Evolutionary conservation across 2,113 vertebrate species (phyloP), one percentile per base, ranked within the genome.

Genomic region (Perca fluviatilis): DNA sequence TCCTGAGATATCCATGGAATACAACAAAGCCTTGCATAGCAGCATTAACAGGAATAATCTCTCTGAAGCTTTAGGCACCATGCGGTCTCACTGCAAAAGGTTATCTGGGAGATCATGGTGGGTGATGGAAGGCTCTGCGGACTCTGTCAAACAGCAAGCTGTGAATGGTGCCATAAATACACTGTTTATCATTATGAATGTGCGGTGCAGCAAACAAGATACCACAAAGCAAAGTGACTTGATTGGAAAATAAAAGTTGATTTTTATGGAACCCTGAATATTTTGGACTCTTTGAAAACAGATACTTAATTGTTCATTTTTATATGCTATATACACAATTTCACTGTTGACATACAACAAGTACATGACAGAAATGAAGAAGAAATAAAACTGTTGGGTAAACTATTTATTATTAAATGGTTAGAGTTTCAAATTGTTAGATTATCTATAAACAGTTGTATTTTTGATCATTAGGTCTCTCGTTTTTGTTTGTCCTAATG

Each of bases 11-110:
- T 82, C 43, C 70, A 70, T 6, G 40, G 30, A 53, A 43, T 15
- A 68, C 57, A 78, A 69, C 69, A 71, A 67, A 63, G 79, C 71
- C 49, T 14, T 13, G 58, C 51, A 50, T 16, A 12, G 80, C 57
- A 54, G 57, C 47, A 27, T 74, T 50, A 74, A 53, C 49, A 67
- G 21, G 73, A 74, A 51, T 74, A 81, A 89, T 79, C 63, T 56
- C 82, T 77, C 60, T 62, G 62, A 79, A 57, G 84, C 64, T 74
- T 21, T 51, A 62, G 57, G 43, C 77, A 25, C 61, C 78, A 16
- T 40, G 54, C n/a, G 10, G 67, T 14, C 74, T 73, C 80, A 12
- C 77, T 53, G 86, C 62, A 30, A 88, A 84, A 84, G 85, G 86
- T 88, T 73, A 86, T 65, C 77, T 50, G 58, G 50, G 76, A 60